Base-by-base conservation (phyloP, 2,888 invertebrate species). In the Pachymerium ferrugineum region DNA sequence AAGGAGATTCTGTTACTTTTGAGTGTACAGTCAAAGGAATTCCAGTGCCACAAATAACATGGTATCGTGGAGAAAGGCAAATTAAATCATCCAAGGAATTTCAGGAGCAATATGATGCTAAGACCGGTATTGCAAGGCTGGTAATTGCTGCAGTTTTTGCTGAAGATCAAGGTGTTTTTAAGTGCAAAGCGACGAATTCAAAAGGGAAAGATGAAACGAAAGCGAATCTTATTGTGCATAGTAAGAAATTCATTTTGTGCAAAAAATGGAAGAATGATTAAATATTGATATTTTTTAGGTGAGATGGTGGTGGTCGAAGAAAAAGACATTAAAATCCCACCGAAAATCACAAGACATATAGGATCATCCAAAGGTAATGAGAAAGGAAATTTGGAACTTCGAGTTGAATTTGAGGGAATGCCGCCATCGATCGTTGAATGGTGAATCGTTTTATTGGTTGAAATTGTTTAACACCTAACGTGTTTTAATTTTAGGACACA, bases 131-230 rank as follows among this genome's bases (percentile, higher is more conserved):
- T 75, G 93, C 93, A 80, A 89, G 89, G 81, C 85, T 96, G 77
- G 87, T 89, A 76, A 91, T 95, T 78, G 87, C 88, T 77, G 93
- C 94, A 87, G 93, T 93, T 72, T 93, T 93, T 80, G 92, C 93
- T 14, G 95, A 95, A 86, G 92, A 94, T 86, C 89, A 90, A 79
- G 95, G 95, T 75, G 88, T 87, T 81, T 96, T 96, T 82, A 88
- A 88, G 75, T 94, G 94, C 83, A 86, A 87, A 79, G 95, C 94
- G 70, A 86, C 86, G 73, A 96, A 95, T 84, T 87, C 89, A 79
- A 87, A 90, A 79, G 97, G 97, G 78, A 89, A 89, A 86, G 90
- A 89, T 79, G 86, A 88, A 81, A 91, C 90, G 80, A 88, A 89
- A 81, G 87, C 92, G 80, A 86, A 88, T 77, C 87, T 94, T 76